Evolutionary conservation across 2,113 vertebrate species (phyloP).

Genomic region (Cyprinodon variegatus): DNA sequence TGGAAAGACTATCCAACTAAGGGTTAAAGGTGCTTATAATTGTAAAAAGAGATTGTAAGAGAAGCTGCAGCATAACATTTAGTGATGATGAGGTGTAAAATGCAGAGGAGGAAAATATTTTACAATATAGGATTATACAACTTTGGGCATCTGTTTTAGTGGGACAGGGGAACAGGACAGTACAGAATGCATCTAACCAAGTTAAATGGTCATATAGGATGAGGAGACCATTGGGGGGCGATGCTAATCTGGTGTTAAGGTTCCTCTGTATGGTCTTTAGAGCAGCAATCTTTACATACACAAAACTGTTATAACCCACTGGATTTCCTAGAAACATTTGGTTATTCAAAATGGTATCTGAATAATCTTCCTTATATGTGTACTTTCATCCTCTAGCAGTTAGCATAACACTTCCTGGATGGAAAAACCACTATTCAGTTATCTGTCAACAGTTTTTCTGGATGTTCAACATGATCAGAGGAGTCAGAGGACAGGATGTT

Average conservation of each 20-base stretch:
- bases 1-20: background rate
- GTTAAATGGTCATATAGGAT: no score
- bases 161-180: no score
- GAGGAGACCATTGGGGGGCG: no score
- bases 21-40: no score
- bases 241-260: no score
- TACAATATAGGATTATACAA: no score
- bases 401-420: constrained; percentile 19
- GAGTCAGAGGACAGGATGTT: constrained; percentile 26
- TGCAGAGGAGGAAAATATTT: no score
- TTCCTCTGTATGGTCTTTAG: background rate
- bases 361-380: background rate
- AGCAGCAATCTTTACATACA: background rate
- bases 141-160: no score
- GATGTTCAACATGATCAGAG: constrained; percentile 12
- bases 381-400: constrained; percentile 39
- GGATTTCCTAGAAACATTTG: background rate
- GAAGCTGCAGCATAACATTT: no score
- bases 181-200: no score
- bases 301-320: constrained; percentile 2
- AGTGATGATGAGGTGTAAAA: no score
- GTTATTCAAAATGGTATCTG: background rate
- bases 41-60: no score
- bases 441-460: constrained; percentile 29
- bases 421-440: constrained; percentile 14